phyloP scores from a whole-genome alignment of 2,797 vertebrate species.

The Eutrigla gurnardus region DNA sequence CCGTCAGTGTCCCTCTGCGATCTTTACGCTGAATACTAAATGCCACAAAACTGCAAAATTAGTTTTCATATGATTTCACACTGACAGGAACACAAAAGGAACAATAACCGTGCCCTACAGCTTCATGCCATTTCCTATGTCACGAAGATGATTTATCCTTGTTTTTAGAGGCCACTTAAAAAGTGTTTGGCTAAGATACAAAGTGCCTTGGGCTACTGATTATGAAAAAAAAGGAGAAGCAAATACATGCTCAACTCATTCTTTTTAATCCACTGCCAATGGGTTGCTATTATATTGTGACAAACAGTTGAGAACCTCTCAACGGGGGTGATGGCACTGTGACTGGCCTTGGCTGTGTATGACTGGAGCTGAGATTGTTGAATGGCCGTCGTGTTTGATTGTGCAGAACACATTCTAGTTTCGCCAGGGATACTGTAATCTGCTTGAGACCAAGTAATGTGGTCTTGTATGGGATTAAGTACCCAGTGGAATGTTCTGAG shows the following conservation, averaged over 20 bases:
- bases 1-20: constrained; percentile 52
- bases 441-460: constrained; percentile 61
- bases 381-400: constrained; percentile 54
- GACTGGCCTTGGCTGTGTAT: constrained; percentile 15
- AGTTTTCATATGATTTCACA: constrained; percentile 33
- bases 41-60: constrained; percentile 19
- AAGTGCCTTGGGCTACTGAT: constrained; percentile 36
- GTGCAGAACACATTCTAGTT: constrained; percentile 59
- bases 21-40: constrained; percentile 50
- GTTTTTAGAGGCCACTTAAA: constrained; percentile 28
- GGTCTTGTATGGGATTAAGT: constrained; percentile 65
- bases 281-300: constrained; percentile 32
- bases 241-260: constrained; percentile 19
- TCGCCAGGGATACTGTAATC: constrained; percentile 57
- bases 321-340: constrained; percentile 28
- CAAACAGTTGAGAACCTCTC: constrained; percentile 40
- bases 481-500: constrained; percentile 57
- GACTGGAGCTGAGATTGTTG: constrained; percentile 30
- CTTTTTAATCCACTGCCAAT: constrained; percentile 34
- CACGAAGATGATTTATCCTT: constrained; percentile 5
- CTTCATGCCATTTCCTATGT: constrained; percentile 17
- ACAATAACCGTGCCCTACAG: constrained; percentile 20
- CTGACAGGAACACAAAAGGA: constrained; percentile 32
- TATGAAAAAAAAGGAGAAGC: constrained; percentile 12
- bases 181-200: constrained; percentile 26